Evolutionary conservation across 1,140 invertebrate species (phyloP).

Genomic region (Tribolium castaneum): DNA sequence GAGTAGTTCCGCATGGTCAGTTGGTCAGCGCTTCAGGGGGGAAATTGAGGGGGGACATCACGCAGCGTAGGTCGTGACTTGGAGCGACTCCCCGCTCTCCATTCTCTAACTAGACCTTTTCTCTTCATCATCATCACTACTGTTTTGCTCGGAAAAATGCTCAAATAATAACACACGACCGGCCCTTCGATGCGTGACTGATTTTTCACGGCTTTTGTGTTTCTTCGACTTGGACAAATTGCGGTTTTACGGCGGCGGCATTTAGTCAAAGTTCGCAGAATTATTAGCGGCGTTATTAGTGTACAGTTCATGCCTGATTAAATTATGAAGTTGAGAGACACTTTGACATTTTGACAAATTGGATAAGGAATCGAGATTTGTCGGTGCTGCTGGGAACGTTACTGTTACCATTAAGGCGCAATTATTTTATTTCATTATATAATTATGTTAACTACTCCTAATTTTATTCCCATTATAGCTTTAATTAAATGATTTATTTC

Average conservation of each 20-base stretch:
- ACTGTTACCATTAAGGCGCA: not conserved
- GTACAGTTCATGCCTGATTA: not conserved
- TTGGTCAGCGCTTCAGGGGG: constrained; percentile 46
- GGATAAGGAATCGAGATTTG: not conserved
- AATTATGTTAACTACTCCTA: constrained; percentile 7
- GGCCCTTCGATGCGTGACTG: not conserved
- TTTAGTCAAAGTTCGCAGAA: not conserved
- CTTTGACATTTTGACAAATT: constrained; percentile 20
- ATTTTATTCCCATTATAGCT: constrained; percentile 4
- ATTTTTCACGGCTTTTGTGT: not conserved
- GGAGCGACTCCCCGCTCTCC: constrained; percentile 13
- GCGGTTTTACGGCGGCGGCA: not conserved
- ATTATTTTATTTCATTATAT: constrained; percentile 17
- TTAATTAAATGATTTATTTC: constrained; percentile 14
- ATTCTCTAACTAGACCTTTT: constrained; percentile 19
- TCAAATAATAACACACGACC: not conserved
- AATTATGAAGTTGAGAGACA: not conserved
- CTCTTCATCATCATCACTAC: constrained; percentile 28
- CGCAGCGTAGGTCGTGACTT: constrained; percentile 47
- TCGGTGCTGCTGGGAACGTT: not conserved
- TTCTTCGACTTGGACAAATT: not conserved
- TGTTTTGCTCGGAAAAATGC: constrained; percentile 7
- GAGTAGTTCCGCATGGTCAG: constrained; percentile 53
- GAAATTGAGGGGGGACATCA: constrained; percentile 38
- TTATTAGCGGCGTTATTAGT: not conserved